Base-by-base conservation (phyloP, 2,797 vertebrate genomes). In the Loris lydekkerianus region DNA sequence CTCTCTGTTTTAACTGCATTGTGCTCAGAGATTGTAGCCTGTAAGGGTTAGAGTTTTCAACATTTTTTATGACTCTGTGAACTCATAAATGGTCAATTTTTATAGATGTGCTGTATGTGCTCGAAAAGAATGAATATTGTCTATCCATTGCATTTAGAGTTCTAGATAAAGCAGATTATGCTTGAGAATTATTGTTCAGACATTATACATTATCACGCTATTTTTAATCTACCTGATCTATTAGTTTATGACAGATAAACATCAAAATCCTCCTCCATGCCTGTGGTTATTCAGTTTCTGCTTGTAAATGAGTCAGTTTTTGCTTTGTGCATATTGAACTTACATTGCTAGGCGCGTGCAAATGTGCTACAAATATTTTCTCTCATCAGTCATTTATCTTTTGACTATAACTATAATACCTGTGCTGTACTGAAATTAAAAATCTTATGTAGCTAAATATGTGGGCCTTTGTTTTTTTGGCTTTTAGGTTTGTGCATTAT, bases 321-420 rank as follows among this genome's bases (percentile, higher is more conserved):
- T 49, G 49, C 58, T 46, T 72, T 56, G 73, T 27, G 20, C 13
- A 2, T 20, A 18, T n/a, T n/a, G 73, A 70, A 81, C 67, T 34
- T 65, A 18, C 3, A 5, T 10, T 75, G 56, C 56, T 31, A 81
- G 43, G 37, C 31, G 27, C 21, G 6, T n/a, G 63, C 31, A 70
- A 85, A 85, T 75, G n/a, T 31, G 72, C 78, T 37, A 25, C 67
- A 85, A 25, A 75, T 37, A 80, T 85, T 85, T 87, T 69, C 78
- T 91, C 18, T 78, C 60, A 40, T 72, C 89, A 92, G 75, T 63
- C 89, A 53, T 70, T 86, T 73, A 43, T 67, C 46, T 84, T 91
- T 83, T 21, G 20, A 58, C 80, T 76, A 7, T 60, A 29, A 49
- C 89, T 72, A 65, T 67, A 82, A 82, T 37, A 29, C 70, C 67